Evolutionary conservation across 2,888 invertebrate species (phyloP), one percentile per base, ranked within the genome.

Genomic region (Mythimna loreyi): DNA sequence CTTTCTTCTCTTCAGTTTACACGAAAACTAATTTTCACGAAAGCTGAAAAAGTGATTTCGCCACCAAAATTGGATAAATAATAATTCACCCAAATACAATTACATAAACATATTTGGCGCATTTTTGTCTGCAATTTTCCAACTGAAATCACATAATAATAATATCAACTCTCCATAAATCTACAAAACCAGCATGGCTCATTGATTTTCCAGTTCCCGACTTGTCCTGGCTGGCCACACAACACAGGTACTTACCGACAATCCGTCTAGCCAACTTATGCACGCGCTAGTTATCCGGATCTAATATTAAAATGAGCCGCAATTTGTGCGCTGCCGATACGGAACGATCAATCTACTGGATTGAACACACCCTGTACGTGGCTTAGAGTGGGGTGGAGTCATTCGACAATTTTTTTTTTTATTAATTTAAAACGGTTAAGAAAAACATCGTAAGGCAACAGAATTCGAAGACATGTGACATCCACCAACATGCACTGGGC

Each of bases 271-370:
- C n/a, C 73, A 57, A 75, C 71, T 82, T 78, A 81, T 73, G 69
- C 67, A 77, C 72, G 55, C 69, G 67, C 68, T 79, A 80, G 78
- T 80, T 82, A 86, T 86, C 84, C 83, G 85, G 87, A 86, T 90
- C 84, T 90, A 90, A 92, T 93, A 94, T 93, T 92, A 88, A 93
- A 93, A 92, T 92, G 91, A 92, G 87, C 82, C 84, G 89, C 92
- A 94, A 94, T 94, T 94, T 93, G 93, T 91, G 90, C 89, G 87
- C 86, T 82, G 87, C 85, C 90, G 89, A 91, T 90, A 90, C 72
- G 73, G 85, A 87, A 86, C 90, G 88, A 94, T 94, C 93, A 92
- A 94, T 94, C 94, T 92, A 87, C 85, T 79, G 82, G 87, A 90
- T 88, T 91, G 88, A 86, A 90, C 88, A 89, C 88, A 84, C 82